Evolutionary conservation across 1,140 invertebrate genomes (phyloP), one percentile per base, ranked within the genome.

Genomic region (Oppia nitens): DNA sequence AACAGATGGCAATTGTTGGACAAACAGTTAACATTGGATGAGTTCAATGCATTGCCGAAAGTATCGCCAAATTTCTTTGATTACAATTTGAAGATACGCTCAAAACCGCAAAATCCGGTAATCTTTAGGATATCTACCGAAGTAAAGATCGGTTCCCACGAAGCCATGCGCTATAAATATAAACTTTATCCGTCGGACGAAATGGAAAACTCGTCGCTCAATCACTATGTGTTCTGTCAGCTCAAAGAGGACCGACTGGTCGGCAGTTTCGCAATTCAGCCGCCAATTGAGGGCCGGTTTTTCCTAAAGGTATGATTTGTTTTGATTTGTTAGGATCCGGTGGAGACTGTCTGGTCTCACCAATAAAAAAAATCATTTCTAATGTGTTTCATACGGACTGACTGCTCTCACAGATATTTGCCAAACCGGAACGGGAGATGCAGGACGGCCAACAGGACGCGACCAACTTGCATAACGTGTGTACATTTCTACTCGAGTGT

Each of bases 1-100:
- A 40, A 9, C 17, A 74, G 71, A 63, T 78, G 76, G 76, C 76
- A 78, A 69, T 70, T 78, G 21, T 65, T 77, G 55, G 70, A 74
- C 60, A 69, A 68, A 58, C 73, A 75, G 4, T 66, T 77, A 23
- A 71, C 70, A 9, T 63, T 78, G 55, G 69, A 73, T 3, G 70
- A 76, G 50, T 78, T 78, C 66, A 75, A 77, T 29, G 66, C 67
- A 50, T 65, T 75, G 20, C 76, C 76, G 1, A 68, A 69, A 60
- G 68, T 73, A 45, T 68, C 68, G 45, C 65, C 71, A 21, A 60
- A 66, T 52, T 73, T 73, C 60, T 73, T 71, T 55, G 62, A 66
- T 25, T 71, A 64, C 52, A 64, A 67, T 24, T 61, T 73, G 14
- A 65, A 60, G 27, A 63, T 67, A 6, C 58, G 66, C 11, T 63